Evolutionary conservation across 2,113 vertebrate species (phyloP).

Genomic region (Tragulus kanchil): DNA sequence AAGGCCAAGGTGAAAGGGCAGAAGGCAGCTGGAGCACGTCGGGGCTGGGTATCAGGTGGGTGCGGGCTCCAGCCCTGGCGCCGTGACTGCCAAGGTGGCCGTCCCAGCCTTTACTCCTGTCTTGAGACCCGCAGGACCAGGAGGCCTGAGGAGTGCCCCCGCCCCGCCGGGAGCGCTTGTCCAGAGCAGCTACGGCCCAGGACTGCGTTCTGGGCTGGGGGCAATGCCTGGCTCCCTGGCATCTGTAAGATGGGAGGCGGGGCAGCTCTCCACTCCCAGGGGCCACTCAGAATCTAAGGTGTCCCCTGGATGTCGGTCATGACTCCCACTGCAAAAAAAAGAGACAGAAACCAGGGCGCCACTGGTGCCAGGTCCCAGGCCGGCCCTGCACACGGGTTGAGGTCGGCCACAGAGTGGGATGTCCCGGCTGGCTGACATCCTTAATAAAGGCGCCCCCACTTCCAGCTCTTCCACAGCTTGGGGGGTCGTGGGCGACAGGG

Average conservation of each 20-base stretch:
- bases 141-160: background rate
- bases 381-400: background rate
- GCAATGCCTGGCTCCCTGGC: background rate
- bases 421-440: too few species aligned
- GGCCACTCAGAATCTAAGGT: background rate
- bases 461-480: too few species aligned
- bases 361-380: background rate
- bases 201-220: background rate
- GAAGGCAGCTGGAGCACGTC: background rate
- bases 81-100: background rate
- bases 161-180: background rate
- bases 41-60: background rate
- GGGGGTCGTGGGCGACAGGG: background rate
- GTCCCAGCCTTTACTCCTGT: accelerated
- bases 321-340: background rate
- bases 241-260: background rate
- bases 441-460: background rate
- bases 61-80: background rate
- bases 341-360: background rate
- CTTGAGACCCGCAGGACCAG: too few species aligned
- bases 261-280: background rate
- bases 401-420: background rate
- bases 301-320: background rate
- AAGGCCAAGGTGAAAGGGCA: background rate
- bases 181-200: background rate